These are phyloP conservation scores for Rhopalosiphum nymphaeae DNA, from an alignment of 2,888 invertebrate genomes.

Conservation along the genomic window DNA sequence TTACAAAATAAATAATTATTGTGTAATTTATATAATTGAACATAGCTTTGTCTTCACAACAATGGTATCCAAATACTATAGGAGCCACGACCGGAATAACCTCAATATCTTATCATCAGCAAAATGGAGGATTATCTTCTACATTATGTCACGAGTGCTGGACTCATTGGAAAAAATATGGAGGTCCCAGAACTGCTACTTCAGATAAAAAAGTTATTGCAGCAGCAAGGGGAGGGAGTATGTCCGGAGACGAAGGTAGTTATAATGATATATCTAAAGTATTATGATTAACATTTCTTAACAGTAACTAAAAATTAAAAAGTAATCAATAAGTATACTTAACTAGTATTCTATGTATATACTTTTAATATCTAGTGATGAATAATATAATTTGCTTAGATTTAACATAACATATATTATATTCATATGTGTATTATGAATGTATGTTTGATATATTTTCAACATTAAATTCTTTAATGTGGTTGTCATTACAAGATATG, in stretches of 20 bases:
- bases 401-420: not conserved
- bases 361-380: not conserved
- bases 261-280: not conserved
- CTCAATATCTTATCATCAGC: slow-evolving; percentile 32
- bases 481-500: slow-evolving; percentile 35
- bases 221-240: slow-evolving; percentile 69
- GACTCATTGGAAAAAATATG: slow-evolving; percentile 99
- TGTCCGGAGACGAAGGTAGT: slow-evolving; percentile 70
- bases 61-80: slow-evolving; percentile 96
- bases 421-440: not conserved
- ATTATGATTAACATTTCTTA: not conserved
- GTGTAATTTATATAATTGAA: not conserved
- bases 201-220: slow-evolving; percentile 71
- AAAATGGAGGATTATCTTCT: slow-evolving; percentile 48
- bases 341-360: not conserved
- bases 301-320: not conserved
- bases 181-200: slow-evolving; percentile 89
- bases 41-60: slow-evolving; percentile 69
- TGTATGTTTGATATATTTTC: not conserved
- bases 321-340: not conserved
- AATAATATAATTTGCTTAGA: not conserved
- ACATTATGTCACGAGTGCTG: slow-evolving; percentile 93
- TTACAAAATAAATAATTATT: not conserved
- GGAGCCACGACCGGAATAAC: slow-evolving; percentile 73
- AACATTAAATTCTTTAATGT: not conserved